Evolutionary conservation across 2,113 vertebrate genomes (phyloP), one percentile per base, ranked within the genome.

Genomic region (Otus sunia): DNA sequence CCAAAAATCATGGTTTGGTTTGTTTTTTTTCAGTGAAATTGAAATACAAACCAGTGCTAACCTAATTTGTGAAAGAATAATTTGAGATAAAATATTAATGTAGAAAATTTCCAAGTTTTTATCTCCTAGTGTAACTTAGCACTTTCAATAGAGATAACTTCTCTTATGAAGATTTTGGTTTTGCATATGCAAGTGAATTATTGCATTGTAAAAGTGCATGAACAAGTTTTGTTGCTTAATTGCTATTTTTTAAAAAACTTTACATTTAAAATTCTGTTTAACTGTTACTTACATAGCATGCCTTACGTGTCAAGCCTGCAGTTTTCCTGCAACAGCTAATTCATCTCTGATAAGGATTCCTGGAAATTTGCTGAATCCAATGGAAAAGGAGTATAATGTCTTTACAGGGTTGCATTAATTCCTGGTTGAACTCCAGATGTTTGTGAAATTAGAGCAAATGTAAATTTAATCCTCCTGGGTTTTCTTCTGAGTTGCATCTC

Each of bases 381-480:
- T 72, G 91, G 79, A 68, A 89, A 84, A 55, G 53, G 34, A 84
- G 36, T 10, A n/a, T n/a, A 26, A 64, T 83, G 52, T 49, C 92
- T 92, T 97, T 37, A 34, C 55, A 86, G 64, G 50, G 32, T 67
- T 83, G 64, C 82, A 49, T 39, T 27, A 52, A 78, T 96, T 94
- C 86, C 47, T 91, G 25, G 56, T 92, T 85, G 71, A 94, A 12
- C 50, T 96, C 74, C 93, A 94, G 88, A 83, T 96, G 88, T 69
- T 93, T 82, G 80, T 66, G 94, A 94, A 95, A 93, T 84, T 79
- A 75, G 92, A 95, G 75, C 76, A 94, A 88, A 96, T 88, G 76
- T 96, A 84, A 94, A 81, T 91, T 63, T 52, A 78, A 69, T 63
- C 56, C 88, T 72, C 86, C 50, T 47, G 92, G 79, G 79, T 81